These are phyloP conservation scores for Lasioglossum pauxillum DNA, from an alignment of 2,888 invertebrate species.

Conservation along the genomic window DNA sequence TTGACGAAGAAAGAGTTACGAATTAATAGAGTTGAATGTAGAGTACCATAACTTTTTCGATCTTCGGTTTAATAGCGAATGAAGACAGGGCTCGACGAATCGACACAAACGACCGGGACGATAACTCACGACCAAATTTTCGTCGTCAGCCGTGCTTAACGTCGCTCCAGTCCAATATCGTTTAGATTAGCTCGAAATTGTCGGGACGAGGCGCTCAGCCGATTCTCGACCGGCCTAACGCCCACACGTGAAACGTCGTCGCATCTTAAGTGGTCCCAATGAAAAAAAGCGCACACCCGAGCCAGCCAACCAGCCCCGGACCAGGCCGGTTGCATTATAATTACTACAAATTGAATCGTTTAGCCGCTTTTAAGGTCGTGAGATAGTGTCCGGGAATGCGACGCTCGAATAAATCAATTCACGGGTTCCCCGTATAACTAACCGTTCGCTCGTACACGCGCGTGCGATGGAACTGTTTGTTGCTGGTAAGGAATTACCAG, in stretches of 20 bases:
- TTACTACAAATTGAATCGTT: slow-evolving; percentile 80
- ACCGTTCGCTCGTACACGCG: slow-evolving; percentile 13
- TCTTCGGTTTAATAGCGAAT: slow-evolving; percentile 17
- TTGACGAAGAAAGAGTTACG: neutral
- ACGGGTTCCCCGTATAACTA: slow-evolving; percentile 34
- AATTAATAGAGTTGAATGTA: neutral
- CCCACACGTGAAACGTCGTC: slow-evolving; percentile 74
- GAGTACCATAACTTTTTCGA: neutral
- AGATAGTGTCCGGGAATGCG: slow-evolving; percentile 75
- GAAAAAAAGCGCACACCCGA: slow-evolving; percentile 60
- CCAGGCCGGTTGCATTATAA: slow-evolving; percentile 77
- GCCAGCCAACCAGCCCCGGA: slow-evolving; percentile 36
- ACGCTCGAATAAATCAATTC: slow-evolving; percentile 69
- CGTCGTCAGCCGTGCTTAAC: slow-evolving; percentile 42
- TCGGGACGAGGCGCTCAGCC: slow-evolving; percentile 51
- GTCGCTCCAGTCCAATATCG: slow-evolving; percentile 67
- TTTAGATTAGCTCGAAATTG: slow-evolving; percentile 71
- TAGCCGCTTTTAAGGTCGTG: slow-evolving; percentile 78
- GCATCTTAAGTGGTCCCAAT: slow-evolving; percentile 73
- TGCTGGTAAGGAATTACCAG: neutral
- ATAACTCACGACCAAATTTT: slow-evolving; percentile 46
- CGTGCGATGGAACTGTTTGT: neutral
- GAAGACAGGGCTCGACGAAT: neutral
- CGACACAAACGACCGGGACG: neutral
- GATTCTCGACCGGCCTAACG: slow-evolving; percentile 51